These are phyloP conservation scores for Bufotes viridis DNA, from an alignment of 2,797 vertebrate genomes.

Conservation along the genomic window DNA sequence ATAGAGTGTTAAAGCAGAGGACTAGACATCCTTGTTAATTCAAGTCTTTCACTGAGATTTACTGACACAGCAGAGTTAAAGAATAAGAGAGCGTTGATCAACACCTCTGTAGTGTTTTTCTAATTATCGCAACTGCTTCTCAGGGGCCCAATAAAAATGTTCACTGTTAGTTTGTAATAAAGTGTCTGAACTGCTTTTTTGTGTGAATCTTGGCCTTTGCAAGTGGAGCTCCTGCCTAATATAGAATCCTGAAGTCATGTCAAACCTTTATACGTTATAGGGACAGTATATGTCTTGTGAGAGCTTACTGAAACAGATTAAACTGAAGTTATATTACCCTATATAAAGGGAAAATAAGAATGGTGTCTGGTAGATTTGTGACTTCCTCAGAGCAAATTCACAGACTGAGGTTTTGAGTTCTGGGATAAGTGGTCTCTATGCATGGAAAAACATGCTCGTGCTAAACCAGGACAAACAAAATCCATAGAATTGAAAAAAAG, in stretches of 20 bases:
- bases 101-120: slow-evolving; percentile 72
- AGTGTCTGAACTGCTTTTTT: slow-evolving; percentile 68
- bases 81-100: slow-evolving; percentile 67
- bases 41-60: slow-evolving; percentile 69
- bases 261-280: slow-evolving; percentile 66
- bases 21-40: slow-evolving; percentile 68
- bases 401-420: slow-evolving; percentile 50
- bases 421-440: slow-evolving; percentile 23
- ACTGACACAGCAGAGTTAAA: slow-evolving; percentile 67
- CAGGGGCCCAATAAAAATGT: slow-evolving; percentile 72
- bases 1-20: slow-evolving; percentile 63
- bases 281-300: slow-evolving; percentile 74
- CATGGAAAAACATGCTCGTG: slow-evolving; percentile 29
- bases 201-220: slow-evolving; percentile 68
- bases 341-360: slow-evolving; percentile 68
- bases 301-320: slow-evolving; percentile 77
- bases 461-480: neutral
- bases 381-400: slow-evolving; percentile 75
- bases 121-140: slow-evolving; percentile 73
- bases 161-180: slow-evolving; percentile 72
- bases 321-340: slow-evolving; percentile 76
- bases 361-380: slow-evolving; percentile 69
- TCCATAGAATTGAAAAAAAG: neutral
- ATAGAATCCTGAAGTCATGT: slow-evolving; percentile 72
- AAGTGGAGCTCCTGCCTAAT: slow-evolving; percentile 69